These are phyloP conservation scores for Amiota minor DNA, from an alignment of 2,888 invertebrate species.

Conservation along the genomic window DNA sequence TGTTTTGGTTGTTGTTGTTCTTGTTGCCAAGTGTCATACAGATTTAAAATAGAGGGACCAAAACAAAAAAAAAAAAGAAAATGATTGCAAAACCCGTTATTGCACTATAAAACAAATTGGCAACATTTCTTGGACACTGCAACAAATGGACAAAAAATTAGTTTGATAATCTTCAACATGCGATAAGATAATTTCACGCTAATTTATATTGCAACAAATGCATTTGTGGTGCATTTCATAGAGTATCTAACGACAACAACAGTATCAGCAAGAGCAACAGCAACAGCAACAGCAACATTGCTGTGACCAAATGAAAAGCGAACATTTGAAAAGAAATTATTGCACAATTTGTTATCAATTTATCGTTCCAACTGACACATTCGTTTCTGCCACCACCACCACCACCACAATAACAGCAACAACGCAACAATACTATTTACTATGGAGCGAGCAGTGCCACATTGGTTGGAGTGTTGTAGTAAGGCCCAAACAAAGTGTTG, in stretches of 20 bases:
- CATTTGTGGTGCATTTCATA: background rate
- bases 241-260: background rate
- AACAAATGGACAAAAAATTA: conserved; percentile 25
- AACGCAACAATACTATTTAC: background rate
- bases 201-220: conserved; percentile 25
- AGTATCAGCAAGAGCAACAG: background rate
- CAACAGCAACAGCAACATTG: background rate
- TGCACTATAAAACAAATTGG: conserved; percentile 2
- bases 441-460: no score
- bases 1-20: background rate
- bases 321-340: conserved; percentile 25
- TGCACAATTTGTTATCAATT: conserved; percentile 27
- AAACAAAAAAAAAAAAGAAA: no score
- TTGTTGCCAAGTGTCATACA: conserved; percentile 7
- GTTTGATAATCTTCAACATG: conserved; percentile 22
- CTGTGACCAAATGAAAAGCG: conserved; percentile 19
- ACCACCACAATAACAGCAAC: conserved; percentile 1
- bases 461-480: background rate
- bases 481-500: background rate
- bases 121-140: conserved; percentile 20
- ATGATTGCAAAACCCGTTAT: background rate
- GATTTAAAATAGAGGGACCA: background rate
- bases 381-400: conserved; percentile 12
- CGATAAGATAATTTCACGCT: conserved; percentile 27
- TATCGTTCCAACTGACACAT: conserved; percentile 21